Conservation (phyloP, 1,140 invertebrate genomes). For the Paramacrobiotus metropolitanus region DNA sequence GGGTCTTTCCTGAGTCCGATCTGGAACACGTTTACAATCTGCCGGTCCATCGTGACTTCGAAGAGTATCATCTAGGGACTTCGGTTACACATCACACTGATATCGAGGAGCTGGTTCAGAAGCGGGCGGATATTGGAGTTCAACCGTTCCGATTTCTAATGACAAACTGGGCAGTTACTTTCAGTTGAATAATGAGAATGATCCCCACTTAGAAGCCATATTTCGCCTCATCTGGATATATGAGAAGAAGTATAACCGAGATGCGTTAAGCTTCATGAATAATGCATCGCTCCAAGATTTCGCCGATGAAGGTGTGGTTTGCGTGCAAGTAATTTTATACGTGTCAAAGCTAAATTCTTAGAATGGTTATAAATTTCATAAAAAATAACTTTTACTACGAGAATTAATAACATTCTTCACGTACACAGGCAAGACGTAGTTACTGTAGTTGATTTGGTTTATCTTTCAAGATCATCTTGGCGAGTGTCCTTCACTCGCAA, state of each 20-base stretch:
- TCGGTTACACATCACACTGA: not conserved
- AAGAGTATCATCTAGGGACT: not conserved
- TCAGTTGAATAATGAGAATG: not conserved
- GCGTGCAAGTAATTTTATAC: too few species aligned
- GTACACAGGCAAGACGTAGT: too few species aligned
- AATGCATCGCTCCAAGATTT: not conserved
- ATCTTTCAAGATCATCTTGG: too few species aligned
- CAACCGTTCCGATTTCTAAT: not conserved
- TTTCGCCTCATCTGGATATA: not conserved
- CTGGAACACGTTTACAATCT: not conserved
- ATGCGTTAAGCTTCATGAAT: not conserved
- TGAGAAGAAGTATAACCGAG: not conserved
- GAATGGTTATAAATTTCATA: too few species aligned
- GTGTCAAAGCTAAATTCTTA: too few species aligned
- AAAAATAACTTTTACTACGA: too few species aligned
- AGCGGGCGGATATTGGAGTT: not conserved
- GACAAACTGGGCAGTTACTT: not conserved
- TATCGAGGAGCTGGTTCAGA: not conserved
- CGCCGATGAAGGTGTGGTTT: too few species aligned
- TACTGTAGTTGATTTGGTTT: too few species aligned
- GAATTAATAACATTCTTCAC: too few species aligned
- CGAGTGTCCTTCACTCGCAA: too few species aligned
- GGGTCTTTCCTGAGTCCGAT: not conserved
- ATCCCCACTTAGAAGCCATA: not conserved
- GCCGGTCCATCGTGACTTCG: not conserved